A percentile compares a stretch with the other conserved stretches of the same genome.
Conservation (phyloP, 2,113 vertebrate species). For the Promerops cafer region DNA sequence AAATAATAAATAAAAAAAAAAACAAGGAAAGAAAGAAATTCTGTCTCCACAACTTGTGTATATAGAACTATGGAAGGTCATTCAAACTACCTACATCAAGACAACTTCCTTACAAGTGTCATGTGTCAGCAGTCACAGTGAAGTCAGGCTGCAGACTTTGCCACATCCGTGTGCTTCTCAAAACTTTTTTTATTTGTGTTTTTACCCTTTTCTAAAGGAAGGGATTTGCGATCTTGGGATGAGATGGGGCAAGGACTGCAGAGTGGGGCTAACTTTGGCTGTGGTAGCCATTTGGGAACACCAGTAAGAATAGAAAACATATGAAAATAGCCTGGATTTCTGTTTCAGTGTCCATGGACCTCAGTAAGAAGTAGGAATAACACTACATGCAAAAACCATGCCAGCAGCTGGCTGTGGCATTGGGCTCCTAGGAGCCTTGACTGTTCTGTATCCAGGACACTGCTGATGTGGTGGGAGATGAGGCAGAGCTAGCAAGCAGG, state of each 20-base stretch:
- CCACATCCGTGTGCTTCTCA: neutral
- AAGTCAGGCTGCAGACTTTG: neutral
- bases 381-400: neutral
- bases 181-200: neutral
- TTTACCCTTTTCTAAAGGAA: neutral
- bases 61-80: neutral
- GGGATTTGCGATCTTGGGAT: neutral
- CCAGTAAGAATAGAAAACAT: neutral
- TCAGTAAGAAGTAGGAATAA: neutral
- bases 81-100: neutral
- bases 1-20: neutral
- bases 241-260: neutral
- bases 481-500: neutral
- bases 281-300: neutral
- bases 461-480: neutral
- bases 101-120: neutral
- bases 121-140: neutral
- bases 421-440: neutral
- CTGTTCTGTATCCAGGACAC: neutral
- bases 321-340: neutral
- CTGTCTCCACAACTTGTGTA: neutral
- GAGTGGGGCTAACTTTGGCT: neutral
- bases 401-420: neutral
- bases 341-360: neutral
- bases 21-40: neutral